Evolutionary conservation across 1,140 invertebrate genomes (phyloP).

Genomic region (Tetragnatha versicolor): DNA sequence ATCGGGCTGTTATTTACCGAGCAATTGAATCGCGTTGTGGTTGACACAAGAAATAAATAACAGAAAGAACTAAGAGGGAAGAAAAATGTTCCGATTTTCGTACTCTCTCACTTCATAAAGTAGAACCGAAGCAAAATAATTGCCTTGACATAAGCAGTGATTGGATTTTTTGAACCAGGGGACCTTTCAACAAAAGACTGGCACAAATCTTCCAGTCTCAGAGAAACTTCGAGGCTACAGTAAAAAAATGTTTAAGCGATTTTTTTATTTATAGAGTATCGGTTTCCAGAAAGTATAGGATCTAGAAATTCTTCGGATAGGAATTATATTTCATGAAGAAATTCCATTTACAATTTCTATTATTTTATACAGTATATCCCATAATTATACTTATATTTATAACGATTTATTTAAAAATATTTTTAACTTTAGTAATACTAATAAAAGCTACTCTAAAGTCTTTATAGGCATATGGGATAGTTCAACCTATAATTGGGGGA

Average conservation of each 20-base stretch:
- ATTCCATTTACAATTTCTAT: no score
- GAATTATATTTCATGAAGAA: no score
- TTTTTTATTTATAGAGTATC: background rate
- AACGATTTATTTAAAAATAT: no score
- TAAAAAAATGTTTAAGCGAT: background rate
- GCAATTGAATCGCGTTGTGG: constrained; percentile 32
- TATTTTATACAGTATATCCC: no score
- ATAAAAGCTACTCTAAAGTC: background rate
- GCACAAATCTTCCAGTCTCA: background rate
- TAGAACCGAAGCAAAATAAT: background rate
- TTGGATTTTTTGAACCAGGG: background rate
- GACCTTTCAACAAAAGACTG: no score
- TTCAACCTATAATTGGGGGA: background rate
- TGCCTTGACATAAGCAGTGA: background rate
- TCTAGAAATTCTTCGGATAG: no score
- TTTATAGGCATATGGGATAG: background rate
- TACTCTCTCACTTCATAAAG: constrained; percentile 9
- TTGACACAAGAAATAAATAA: constrained; percentile 36
- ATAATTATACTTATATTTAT: no score
- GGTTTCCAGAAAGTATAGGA: no score
- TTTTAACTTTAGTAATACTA: background rate
- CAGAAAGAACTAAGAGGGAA: background rate
- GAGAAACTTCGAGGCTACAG: background rate
- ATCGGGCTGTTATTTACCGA: constrained; percentile 31
- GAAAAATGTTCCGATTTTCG: background rate